phyloP scores from a whole-genome alignment of 2,888 invertebrate genomes.

The Venustoraphidia nigricollis region DNA sequence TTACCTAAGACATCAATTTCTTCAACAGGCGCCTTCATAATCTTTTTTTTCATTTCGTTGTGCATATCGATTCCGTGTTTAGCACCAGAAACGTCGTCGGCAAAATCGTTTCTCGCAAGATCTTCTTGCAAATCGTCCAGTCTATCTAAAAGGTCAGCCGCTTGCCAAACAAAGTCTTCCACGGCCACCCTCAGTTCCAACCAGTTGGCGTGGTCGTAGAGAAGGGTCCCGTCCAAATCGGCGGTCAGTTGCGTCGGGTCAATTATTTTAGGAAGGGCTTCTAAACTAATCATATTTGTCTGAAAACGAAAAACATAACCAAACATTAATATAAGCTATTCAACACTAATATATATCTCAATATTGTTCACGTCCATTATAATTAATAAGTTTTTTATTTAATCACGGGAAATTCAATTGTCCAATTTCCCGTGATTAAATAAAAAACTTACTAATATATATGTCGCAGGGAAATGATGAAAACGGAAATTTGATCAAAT shows the following conservation, averaged over 20 bases:
- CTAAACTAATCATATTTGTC: conserved; percentile 93
- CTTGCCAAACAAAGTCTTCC: conserved; percentile 94
- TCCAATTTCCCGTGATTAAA: too few species aligned
- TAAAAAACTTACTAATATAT: too few species aligned
- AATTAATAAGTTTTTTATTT: too few species aligned
- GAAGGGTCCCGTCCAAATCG: conserved; percentile 85
- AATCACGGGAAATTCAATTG: too few species aligned
- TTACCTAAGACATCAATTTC: conserved; percentile 82
- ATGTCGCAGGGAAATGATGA: too few species aligned
- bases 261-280: conserved; percentile 83
- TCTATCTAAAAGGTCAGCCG: conserved; percentile 80
- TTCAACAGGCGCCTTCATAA: conserved; percentile 86
- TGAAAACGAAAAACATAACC: conserved; percentile 31
- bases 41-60: conserved; percentile 85
- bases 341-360: too few species aligned
- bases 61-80: conserved; percentile 86
- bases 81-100: conserved; percentile 86
- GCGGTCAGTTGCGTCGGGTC: conserved; percentile 84
- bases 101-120: conserved; percentile 82
- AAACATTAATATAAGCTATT: too few species aligned
- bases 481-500: too few species aligned
- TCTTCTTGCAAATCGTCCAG: conserved; percentile 89
- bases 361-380: too few species aligned
- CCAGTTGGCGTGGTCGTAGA: conserved; percentile 96
- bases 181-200: conserved; percentile 86